Evolutionary conservation across 1,140 invertebrate genomes (phyloP).

Genomic region (Drosophila novamexicana): DNA sequence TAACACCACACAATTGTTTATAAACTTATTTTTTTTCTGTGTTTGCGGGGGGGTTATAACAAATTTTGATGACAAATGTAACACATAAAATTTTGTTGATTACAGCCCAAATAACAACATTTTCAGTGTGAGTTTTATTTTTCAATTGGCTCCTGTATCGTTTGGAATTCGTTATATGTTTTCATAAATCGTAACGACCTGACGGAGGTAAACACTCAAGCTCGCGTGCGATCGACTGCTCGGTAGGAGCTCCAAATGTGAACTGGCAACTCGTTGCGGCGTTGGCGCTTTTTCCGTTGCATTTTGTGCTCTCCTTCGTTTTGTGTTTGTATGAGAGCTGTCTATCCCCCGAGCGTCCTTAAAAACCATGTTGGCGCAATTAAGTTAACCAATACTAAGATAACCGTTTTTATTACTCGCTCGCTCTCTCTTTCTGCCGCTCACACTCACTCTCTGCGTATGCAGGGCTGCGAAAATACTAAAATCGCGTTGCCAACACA

Average conservation of each 20-base stretch:
- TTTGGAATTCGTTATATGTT: slow-evolving; percentile 35
- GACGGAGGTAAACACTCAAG: not conserved
- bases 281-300: slow-evolving; percentile 57
- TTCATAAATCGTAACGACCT: slow-evolving; percentile 47
- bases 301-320: slow-evolving; percentile 45
- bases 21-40: slow-evolving; percentile 10
- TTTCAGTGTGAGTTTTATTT: slow-evolving; percentile 45
- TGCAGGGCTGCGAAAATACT: slow-evolving; percentile 22
- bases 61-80: slow-evolving; percentile 50
- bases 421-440: slow-evolving; percentile 7
- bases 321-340: slow-evolving; percentile 11
- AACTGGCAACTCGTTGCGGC: slow-evolving; percentile 46
- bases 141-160: not conserved
- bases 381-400: slow-evolving; percentile 27
- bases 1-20: slow-evolving; percentile 49
- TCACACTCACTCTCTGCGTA: slow-evolving; percentile 5
- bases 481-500: slow-evolving; percentile 20
- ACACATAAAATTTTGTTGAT: slow-evolving; percentile 37
- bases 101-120: slow-evolving; percentile 58
- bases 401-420: slow-evolving; percentile 13
- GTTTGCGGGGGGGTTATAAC: slow-evolving; percentile 5
- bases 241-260: slow-evolving; percentile 40
- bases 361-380: slow-evolving; percentile 29
- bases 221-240: slow-evolving; percentile 27
- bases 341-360: not conserved